Evolutionary conservation across 2,888 invertebrate species (phyloP), one percentile per base, ranked within the genome.

Genomic region (Marronus borbonicus): DNA sequence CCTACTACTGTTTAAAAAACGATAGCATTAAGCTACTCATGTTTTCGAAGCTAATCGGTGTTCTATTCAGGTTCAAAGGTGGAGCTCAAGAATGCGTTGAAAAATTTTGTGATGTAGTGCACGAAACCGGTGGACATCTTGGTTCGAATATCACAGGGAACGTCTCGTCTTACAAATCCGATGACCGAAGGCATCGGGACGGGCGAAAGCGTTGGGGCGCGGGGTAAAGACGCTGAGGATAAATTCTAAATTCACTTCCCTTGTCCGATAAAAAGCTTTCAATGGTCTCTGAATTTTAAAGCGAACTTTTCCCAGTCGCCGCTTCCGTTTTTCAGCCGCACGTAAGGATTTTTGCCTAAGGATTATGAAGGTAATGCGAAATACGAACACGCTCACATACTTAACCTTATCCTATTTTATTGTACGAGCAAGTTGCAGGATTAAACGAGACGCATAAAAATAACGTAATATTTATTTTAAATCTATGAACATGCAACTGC

Each of bases 191-290:
- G 85, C 86, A 86, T 86, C 75, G 80, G 79, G 78, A 86, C 75
- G 80, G 79, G 78, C 80, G 80, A 60, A 66, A 66, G 74, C 66
- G 76, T 84, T 83, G 84, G 55, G 20, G 82, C 82, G 83, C 81
- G 81, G 81, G 84, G 84, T 83, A 84, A 83, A 83, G 84, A 81
- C 83, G 84, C 83, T 81, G 81, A 83, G 84, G 84, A 84, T 85
- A 86, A 87, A 88, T 89, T 89, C 88, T 86, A 89, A 89, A 89
- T 89, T 89, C 89, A 88, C 88, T 89, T 89, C 88, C 85, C 89
- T 88, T 89, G 89, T 89, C 88, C 88, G 86, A 87, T 88, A 87
- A 88, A 88, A 89, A 88, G 88, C 87, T 86, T 86, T 87, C 85
- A 84, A 79, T 80, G 75, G 83, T 83, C 83, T 85, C 85, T 86